phyloP scores from a whole-genome alignment of 2,888 invertebrate species.

The Myathropa florea region DNA sequence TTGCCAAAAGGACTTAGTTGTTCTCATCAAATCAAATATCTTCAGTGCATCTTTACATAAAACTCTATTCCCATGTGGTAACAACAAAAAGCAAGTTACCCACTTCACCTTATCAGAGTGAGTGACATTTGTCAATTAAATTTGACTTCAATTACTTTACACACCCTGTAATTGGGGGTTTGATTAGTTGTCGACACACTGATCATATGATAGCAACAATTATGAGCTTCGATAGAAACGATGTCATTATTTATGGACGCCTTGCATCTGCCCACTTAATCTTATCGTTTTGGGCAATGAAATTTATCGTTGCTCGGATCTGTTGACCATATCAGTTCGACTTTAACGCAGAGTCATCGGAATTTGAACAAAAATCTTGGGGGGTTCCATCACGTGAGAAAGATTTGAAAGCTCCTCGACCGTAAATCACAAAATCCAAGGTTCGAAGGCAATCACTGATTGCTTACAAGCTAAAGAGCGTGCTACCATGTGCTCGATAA shows the following conservation, averaged over 20 bases:
- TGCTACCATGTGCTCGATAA: not conserved
- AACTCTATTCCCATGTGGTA: no score
- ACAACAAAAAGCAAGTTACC: not conserved
- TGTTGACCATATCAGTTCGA: not conserved
- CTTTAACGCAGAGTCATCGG: not conserved
- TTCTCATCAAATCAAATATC: no score
- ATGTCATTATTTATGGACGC: no score
- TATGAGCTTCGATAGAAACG: not conserved
- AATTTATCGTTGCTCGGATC: no score
- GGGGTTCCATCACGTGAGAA: not conserved
- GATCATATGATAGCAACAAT: not conserved
- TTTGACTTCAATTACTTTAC: not conserved
- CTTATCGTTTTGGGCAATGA: not conserved
- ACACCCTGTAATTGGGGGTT: not conserved
- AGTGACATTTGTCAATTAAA: not conserved
- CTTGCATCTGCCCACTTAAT: no score
- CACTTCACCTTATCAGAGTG: not conserved
- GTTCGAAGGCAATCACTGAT: not conserved
- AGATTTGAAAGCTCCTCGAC: not conserved
- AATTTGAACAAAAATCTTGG: not conserved
- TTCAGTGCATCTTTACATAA: no score
- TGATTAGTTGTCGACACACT: not conserved
- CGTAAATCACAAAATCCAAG: slow-evolving; percentile 7
- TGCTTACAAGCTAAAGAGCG: not conserved
- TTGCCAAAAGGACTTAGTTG: no score